Percentiles rank a stretch among this genome's conserved stretches.
Evolutionary conservation across 2,888 invertebrate genomes (phyloP).

Genomic region (Mamestra brassicae): DNA sequence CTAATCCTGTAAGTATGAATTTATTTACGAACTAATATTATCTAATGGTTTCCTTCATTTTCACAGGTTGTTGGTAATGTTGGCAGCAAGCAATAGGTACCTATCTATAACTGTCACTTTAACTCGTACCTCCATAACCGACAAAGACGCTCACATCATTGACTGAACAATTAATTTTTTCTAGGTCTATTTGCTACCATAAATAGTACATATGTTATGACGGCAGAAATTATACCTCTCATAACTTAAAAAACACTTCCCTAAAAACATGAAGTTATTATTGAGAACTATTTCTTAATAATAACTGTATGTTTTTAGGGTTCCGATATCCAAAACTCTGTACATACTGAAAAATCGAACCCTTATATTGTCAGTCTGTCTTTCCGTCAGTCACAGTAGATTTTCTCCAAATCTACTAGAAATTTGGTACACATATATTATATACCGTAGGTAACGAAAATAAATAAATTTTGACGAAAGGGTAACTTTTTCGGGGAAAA

Average conservation of each 20-base stretch:
- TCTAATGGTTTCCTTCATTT: background rate
- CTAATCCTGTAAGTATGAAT: slow-evolving; percentile 94
- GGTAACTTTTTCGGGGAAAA: too few relatives aligned
- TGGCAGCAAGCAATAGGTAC: slow-evolving; percentile 40
- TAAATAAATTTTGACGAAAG: too few relatives aligned
- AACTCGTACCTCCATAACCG: background rate
- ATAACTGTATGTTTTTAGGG: background rate
- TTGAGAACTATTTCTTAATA: background rate
- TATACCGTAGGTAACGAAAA: too few relatives aligned
- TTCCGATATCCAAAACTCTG: too few relatives aligned
- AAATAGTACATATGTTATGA: background rate
- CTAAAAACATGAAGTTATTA: too few relatives aligned
- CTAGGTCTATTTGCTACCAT: background rate
- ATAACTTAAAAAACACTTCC: background rate
- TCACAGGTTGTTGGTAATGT: slow-evolving; percentile 40
- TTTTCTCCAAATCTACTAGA: too few relatives aligned
- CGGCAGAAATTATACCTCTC: background rate
- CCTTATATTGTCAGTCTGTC: too few relatives aligned
- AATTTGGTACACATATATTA: too few relatives aligned
- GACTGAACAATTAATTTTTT: background rate
- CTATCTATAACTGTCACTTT: slow-evolving; percentile 9
- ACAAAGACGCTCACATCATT: background rate
- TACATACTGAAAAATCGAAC: too few relatives aligned
- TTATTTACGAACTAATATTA: background rate
- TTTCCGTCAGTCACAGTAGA: too few relatives aligned